These are phyloP conservation scores for Gandaritis pyraliata DNA, from an alignment of 2,888 invertebrate species.

Conservation along the genomic window DNA sequence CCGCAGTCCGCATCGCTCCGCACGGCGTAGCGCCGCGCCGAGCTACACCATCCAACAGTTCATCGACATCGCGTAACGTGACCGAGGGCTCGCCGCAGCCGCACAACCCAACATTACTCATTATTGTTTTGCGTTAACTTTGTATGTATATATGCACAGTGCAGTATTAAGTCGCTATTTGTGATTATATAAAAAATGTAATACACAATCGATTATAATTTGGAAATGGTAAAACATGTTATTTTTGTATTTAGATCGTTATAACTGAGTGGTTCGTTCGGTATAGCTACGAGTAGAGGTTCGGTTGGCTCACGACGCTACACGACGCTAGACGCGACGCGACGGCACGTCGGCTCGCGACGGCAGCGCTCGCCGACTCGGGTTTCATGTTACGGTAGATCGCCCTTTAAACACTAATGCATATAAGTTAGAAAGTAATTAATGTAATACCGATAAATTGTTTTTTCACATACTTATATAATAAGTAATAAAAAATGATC, in stretches of 20 bases:
- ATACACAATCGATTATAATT: constrained; percentile 60
- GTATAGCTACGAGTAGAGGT: too few species aligned
- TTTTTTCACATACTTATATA: constrained; percentile 81
- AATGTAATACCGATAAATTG: constrained; percentile 71
- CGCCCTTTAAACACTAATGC: constrained; percentile 63
- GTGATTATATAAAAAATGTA: constrained; percentile 68
- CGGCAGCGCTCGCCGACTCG: constrained; percentile 35
- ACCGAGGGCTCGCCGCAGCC: constrained; percentile 52
- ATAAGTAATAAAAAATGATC: constrained; percentile 76
- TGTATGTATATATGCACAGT: constrained; percentile 81
- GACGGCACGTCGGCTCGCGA: too few species aligned
- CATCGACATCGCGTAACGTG: constrained; percentile 47
- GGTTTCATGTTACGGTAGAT: constrained; percentile 55
- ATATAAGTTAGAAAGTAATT: constrained; percentile 64
- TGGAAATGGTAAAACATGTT: constrained; percentile 70
- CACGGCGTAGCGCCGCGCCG: constrained; percentile 31
- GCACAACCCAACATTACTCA: constrained; percentile 42
- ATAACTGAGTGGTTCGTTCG: constrained; percentile 50
- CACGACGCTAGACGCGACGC: too few species aligned
- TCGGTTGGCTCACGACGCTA: too few species aligned
- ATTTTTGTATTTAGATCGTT: constrained; percentile 77
- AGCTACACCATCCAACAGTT: constrained; percentile 22
- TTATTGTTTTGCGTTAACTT: constrained; percentile 63
- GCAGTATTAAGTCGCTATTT: constrained; percentile 71
- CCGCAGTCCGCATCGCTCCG: constrained; percentile 61